Conservation (phyloP, 2,113 vertebrate genomes). For the Sorex araneus region DNA sequence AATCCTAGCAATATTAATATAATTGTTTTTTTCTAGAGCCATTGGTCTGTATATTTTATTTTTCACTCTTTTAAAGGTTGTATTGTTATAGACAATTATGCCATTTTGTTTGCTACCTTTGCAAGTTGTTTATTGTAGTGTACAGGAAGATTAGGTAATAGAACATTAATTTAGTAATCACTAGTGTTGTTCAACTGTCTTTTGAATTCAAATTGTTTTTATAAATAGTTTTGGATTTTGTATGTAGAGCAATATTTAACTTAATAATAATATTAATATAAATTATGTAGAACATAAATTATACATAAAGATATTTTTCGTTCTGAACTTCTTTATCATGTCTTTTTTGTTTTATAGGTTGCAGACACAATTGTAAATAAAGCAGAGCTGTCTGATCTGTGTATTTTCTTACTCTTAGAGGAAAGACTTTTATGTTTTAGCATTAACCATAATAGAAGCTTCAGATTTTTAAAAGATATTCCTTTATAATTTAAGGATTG, state of each 20-base stretch:
- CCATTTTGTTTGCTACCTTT: constrained; percentile 38
- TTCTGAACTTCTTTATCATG: not conserved
- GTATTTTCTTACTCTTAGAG: not conserved
- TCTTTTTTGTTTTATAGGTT: not conserved
- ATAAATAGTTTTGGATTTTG: constrained; percentile 10
- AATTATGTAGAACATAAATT: not conserved
- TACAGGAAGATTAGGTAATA: not conserved
- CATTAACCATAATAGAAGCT: not conserved
- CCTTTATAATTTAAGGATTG: not conserved
- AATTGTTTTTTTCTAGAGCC: not conserved
- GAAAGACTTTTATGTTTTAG: not conserved
- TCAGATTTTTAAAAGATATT: constrained; percentile 16
- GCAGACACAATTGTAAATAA: not conserved
- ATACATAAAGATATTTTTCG: not conserved
- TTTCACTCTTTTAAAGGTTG: constrained; percentile 8
- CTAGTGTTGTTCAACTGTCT: not conserved
- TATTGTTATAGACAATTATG: constrained; percentile 22
- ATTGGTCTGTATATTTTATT: constrained; percentile 1
- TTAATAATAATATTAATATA: too few relatives aligned
- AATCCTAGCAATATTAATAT: not conserved
- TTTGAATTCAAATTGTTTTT: constrained; percentile 6
- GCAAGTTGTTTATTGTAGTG: not conserved
- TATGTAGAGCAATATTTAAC: not conserved
- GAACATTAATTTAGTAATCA: not conserved
- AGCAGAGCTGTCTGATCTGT: not conserved